phyloP scores from a whole-genome alignment of 2,797 vertebrate genomes.

The Enteromius argenteus region DNA sequence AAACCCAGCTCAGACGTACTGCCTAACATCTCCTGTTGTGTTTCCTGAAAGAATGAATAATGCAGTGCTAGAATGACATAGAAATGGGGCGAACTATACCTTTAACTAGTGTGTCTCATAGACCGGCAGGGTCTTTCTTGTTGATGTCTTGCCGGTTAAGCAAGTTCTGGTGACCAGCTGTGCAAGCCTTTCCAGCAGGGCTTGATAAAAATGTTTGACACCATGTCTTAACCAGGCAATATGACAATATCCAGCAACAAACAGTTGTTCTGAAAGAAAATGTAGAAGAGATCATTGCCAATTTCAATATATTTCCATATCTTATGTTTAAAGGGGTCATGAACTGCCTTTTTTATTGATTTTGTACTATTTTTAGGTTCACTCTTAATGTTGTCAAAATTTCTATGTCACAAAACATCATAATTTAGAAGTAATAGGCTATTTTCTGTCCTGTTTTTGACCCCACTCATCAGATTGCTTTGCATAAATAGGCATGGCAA shows the following conservation, averaged over 20 bases:
- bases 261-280: background rate
- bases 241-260: background rate
- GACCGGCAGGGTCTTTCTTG: background rate
- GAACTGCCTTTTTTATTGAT: background rate
- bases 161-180: slow-evolving; percentile 9
- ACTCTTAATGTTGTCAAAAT: background rate
- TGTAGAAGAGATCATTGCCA: background rate
- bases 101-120: background rate
- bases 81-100: background rate
- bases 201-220: background rate
- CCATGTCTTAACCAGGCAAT: background rate
- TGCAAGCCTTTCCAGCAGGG: background rate
- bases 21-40: background rate
- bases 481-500: too few relatives aligned
- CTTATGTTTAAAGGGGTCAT: background rate
- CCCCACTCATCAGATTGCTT: too few relatives aligned
- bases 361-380: background rate
- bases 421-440: too few relatives aligned
- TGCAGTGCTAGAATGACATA: slow-evolving; percentile 4
- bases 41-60: slow-evolving; percentile 5
- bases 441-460: too few relatives aligned
- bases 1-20: background rate
- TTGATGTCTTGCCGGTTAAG: slow-evolving; percentile 1
- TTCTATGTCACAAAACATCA: too few relatives aligned
- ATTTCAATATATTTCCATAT: background rate